phyloP scores from a whole-genome alignment of 2,113 vertebrate species.

The Zosterops hypoxanthus region DNA sequence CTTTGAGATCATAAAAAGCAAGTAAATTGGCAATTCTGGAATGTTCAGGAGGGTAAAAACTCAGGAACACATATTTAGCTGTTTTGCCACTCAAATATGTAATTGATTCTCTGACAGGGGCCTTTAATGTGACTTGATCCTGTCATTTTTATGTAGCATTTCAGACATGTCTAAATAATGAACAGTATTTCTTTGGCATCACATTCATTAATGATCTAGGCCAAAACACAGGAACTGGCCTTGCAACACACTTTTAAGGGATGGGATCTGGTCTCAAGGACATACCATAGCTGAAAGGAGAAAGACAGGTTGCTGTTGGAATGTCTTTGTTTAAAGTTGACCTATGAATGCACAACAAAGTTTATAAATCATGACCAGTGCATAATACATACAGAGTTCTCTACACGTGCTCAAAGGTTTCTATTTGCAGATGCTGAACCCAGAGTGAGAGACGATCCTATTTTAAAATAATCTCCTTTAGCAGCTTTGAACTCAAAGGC shows the following conservation, averaged over 20 bases:
- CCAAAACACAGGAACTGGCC: not conserved
- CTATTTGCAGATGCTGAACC: not conserved
- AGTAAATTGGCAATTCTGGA: slow-evolving; percentile 31
- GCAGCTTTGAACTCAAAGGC: not conserved
- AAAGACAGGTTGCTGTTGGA: not conserved
- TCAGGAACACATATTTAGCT: not conserved
- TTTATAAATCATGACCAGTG: not conserved
- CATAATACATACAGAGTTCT: not conserved
- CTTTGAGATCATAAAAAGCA: slow-evolving; percentile 14
- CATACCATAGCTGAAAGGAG: not conserved
- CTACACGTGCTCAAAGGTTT: not conserved
- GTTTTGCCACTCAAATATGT: not conserved
- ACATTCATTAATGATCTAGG: not conserved
- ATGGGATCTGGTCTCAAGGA: not conserved
- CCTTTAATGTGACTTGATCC: not conserved
- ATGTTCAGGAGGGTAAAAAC: not conserved
- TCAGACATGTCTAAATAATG: not conserved
- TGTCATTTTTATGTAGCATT: not conserved
- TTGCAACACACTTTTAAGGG: not conserved
- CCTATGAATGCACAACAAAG: accelerated
- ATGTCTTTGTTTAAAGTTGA: not conserved
- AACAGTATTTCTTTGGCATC: not conserved
- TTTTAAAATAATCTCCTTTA: not conserved
- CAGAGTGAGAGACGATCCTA: not conserved
- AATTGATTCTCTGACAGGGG: not conserved